A percentile compares a stretch with the other conserved stretches of the same genome.
phyloP scores from a whole-genome alignment of 2,888 invertebrate genomes.

The Hyposoter didymator region DNA sequence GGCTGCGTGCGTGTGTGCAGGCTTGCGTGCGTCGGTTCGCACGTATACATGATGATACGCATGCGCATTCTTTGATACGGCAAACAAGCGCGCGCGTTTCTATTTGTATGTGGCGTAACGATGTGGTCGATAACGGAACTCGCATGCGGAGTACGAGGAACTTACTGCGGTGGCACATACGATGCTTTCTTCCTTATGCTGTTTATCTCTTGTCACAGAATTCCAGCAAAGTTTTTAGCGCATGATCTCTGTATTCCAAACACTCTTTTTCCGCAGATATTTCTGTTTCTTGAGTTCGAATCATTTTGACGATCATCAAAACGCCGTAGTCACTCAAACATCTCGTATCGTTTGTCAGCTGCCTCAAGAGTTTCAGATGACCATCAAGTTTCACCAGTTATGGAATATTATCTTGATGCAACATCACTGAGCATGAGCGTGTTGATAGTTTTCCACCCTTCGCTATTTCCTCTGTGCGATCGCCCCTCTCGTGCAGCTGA shows the following conservation, averaged over 20 bases:
- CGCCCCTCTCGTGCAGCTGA: slow-evolving; percentile 46
- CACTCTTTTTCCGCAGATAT: not conserved
- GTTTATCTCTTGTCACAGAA: not conserved
- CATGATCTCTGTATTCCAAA: not conserved
- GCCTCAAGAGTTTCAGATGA: not conserved
- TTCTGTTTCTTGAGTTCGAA: not conserved
- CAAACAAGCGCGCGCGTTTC: not conserved
- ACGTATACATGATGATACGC: slow-evolving; percentile 27
- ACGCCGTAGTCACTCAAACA: no score
- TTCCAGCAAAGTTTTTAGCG: not conserved
- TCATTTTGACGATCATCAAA: not conserved
- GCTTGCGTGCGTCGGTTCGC: slow-evolving; percentile 69
- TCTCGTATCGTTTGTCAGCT: not conserved
- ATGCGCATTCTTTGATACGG: slow-evolving; percentile 26
- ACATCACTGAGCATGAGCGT: not conserved
- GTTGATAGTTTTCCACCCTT: slow-evolving; percentile 22
- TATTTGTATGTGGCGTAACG: slow-evolving; percentile 50
- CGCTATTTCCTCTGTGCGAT: slow-evolving; percentile 65
- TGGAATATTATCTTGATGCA: not conserved
- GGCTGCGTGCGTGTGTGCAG: slow-evolving; percentile 69
- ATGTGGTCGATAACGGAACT: slow-evolving; percentile 78
- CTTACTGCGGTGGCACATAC: slow-evolving; percentile 16
- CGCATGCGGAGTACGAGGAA: slow-evolving; percentile 65
- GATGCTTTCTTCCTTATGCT: not conserved
- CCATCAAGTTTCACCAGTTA: not conserved